Evolutionary conservation across 2,797 vertebrate genomes (phyloP).

Genomic region (Argyrosomus regius): DNA sequence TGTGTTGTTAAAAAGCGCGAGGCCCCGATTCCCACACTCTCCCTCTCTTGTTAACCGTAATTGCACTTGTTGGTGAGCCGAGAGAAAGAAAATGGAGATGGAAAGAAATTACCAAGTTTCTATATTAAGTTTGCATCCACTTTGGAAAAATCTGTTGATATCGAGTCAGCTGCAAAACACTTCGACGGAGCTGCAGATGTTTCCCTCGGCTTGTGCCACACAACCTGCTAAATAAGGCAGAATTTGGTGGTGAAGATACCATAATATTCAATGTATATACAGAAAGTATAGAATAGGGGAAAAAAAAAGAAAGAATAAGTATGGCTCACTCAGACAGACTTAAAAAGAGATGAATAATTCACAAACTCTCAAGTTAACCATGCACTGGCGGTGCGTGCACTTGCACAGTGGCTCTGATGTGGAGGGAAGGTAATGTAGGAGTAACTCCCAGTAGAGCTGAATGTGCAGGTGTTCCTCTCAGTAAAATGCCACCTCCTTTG

Average conservation of each 20-base stretch:
- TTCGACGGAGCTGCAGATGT: background rate
- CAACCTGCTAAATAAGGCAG: slow-evolving; percentile 72
- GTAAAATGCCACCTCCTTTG: slow-evolving; percentile 89
- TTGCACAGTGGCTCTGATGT: slow-evolving; percentile 86
- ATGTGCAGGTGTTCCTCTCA: slow-evolving; percentile 94
- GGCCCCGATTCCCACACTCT: slow-evolving; percentile 73
- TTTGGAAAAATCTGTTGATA: slow-evolving; percentile 82
- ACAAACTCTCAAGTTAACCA: slow-evolving; percentile 90
- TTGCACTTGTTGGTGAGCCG: slow-evolving; percentile 84
- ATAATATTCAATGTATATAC: slow-evolving; percentile 55
- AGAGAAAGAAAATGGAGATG: slow-evolving; percentile 69
- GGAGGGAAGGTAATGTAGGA: slow-evolving; percentile 90
- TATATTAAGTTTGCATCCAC: slow-evolving; percentile 85
- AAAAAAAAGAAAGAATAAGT: slow-evolving; percentile 80
- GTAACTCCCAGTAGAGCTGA: slow-evolving; percentile 96
- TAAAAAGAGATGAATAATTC: slow-evolving; percentile 95
- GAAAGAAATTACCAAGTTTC: slow-evolving; percentile 61
- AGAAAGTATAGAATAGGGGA: slow-evolving; percentile 43
- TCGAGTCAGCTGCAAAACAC: slow-evolving; percentile 75
- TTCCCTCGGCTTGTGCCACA: slow-evolving; percentile 72
- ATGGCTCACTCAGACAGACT: slow-evolving; percentile 84
- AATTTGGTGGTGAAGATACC: slow-evolving; percentile 75
- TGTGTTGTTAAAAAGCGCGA: slow-evolving; percentile 82
- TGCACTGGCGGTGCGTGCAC: slow-evolving; percentile 64
- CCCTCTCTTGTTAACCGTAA: slow-evolving; percentile 85